Evolutionary conservation across 2,113 vertebrate species (phyloP).

Genomic region (Dendropsophus ebraccatus): DNA sequence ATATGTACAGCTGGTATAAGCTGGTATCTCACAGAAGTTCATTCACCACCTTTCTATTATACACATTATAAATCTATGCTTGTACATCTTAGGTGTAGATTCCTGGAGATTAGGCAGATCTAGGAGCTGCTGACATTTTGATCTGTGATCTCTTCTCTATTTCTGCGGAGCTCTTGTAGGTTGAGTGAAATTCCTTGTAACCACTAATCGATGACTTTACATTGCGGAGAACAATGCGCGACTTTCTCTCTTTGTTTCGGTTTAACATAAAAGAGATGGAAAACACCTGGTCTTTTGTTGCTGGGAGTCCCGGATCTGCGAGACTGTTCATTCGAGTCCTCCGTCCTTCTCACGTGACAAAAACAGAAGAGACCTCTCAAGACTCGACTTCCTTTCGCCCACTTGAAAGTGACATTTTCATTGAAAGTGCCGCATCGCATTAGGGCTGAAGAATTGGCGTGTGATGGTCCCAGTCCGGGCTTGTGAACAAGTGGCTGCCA

Average conservation of each 20-base stretch:
- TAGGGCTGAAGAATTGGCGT: background rate
- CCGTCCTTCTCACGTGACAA: conserved; percentile 34
- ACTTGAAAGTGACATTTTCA: conserved; percentile 29
- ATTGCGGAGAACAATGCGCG: background rate
- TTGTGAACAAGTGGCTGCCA: background rate
- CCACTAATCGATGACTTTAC: conserved; percentile 9
- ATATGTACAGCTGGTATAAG: too few relatives aligned
- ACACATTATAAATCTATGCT: too few relatives aligned
- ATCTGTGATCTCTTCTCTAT: background rate
- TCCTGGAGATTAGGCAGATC: background rate
- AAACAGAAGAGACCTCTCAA: conserved; percentile 2
- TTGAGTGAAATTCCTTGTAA: conserved; percentile 10
- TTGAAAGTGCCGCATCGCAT: background rate
- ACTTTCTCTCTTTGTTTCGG: conserved; percentile 51
- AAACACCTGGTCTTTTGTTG: conserved; percentile 49
- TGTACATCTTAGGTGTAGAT: too few relatives aligned
- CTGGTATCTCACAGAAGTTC: too few relatives aligned
- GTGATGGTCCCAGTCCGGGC: conserved; percentile 9
- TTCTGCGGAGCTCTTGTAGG: background rate
- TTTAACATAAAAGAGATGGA: conserved; percentile 33
- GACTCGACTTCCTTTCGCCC: conserved; percentile 1
- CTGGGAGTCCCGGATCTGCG: conserved; percentile 6
- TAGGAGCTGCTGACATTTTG: background rate
- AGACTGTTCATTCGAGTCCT: conserved; percentile 15
- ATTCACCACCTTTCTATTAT: too few relatives aligned